phyloP scores from a whole-genome alignment of 2,797 vertebrate genomes.

The Coranthus polyacanthus region DNA sequence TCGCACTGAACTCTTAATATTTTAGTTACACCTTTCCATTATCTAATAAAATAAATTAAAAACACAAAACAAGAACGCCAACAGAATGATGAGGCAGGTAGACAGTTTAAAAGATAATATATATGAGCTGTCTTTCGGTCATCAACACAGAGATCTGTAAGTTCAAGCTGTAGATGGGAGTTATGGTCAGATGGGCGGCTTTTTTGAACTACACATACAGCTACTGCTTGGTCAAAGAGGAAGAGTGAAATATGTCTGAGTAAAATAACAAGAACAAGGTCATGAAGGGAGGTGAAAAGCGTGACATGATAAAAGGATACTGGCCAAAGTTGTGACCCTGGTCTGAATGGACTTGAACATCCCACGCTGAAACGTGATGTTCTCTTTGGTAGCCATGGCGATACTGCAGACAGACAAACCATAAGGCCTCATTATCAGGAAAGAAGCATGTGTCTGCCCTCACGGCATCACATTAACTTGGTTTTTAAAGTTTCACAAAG shows the following conservation, averaged over 20 bases:
- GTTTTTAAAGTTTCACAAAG: constrained; percentile 32
- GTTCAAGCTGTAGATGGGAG: too few species aligned
- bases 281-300: background rate
- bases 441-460: constrained; percentile 9
- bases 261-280: background rate
- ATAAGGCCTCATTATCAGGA: constrained; percentile 27
- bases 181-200: too few species aligned
- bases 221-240: too few species aligned
- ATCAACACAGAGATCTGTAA: too few species aligned
- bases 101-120: too few species aligned
- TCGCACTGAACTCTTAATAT: too few species aligned
- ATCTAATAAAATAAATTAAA: too few species aligned
- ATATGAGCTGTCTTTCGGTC: too few species aligned
- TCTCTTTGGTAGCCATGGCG: constrained; percentile 98
- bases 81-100: too few species aligned
- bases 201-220: too few species aligned
- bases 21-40: too few species aligned
- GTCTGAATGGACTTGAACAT: constrained; percentile 96
- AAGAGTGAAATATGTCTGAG: background rate
- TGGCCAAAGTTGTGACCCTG: constrained; percentile 96
- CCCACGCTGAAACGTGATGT: constrained; percentile 96
- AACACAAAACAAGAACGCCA: too few species aligned
- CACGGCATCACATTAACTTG: constrained; percentile 26
- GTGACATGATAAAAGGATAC: constrained; percentile 89
- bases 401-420: constrained; percentile 84